Evolutionary conservation across 2,888 invertebrate species (phyloP), one percentile per base, ranked within the genome.

Genomic region (Caenorhabditis imperialis): DNA sequence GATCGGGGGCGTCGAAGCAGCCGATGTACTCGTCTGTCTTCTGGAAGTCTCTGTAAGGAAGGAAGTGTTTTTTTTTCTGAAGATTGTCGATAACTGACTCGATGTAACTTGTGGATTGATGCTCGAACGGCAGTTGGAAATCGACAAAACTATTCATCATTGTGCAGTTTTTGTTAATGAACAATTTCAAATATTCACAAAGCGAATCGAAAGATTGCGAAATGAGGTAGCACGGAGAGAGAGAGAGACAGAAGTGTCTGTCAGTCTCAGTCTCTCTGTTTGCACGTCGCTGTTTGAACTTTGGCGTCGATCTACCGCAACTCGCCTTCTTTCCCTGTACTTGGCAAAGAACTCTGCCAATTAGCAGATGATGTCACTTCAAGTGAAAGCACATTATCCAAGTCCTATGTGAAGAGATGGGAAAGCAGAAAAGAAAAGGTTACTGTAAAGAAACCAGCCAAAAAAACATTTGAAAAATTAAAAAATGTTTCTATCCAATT

Each of bases 121-220:
- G 30, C 30, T 30, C 30, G 10, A 30, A 30, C 6, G 30, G 30
- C 10, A 30, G 10, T 30, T n/a, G n/a, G n/a, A n/a, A n/a, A n/a
- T n/a, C n/a, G n/a, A 12, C 35, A 35, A 23, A 14, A n/a, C 38
- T 7, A 23, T 37, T n/a, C 16, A 22, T 16, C 25, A 20, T 40
- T 37, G 25, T 42, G 23, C 23, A 16, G 12, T 14, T 5, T 10
- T 37, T 14, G n/a, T 30, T n/a, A 27, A 30, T 7, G 8, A 16
- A 33, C n/a, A n/a, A n/a, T n/a, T n/a, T n/a, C n/a, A n/a, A n/a
- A n/a, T n/a, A n/a, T n/a, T n/a, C n/a, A n/a, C n/a, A n/a, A n/a
- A n/a, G n/a, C n/a, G n/a, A 42, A 33, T 22, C 22, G n/a, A 54
- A 37, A 45, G 22, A 54, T 63, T 63, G 63, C 63, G 63, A 63